These are phyloP conservation scores for Drosophila pseudoobscura DNA, from an alignment of 1,140 invertebrate species.

Conservation along the genomic window DNA sequence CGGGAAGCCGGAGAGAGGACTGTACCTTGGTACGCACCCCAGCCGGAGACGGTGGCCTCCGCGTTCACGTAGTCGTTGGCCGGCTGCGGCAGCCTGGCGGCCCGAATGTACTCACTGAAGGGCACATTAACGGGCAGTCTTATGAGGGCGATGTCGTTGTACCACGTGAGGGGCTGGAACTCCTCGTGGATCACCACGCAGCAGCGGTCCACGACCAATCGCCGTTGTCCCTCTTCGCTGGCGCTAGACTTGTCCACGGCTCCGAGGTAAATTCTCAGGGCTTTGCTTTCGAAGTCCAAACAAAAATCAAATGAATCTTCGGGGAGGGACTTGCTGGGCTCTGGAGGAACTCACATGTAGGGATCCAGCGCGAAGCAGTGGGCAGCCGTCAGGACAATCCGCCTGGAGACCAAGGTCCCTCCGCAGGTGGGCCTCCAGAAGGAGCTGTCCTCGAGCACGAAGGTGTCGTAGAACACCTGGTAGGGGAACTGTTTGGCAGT, in stretches of 20 bases:
- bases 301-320: neutral
- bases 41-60: constrained; percentile 13
- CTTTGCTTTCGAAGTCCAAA: neutral
- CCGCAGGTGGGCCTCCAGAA: neutral
- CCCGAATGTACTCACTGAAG: constrained; percentile 18
- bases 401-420: constrained; percentile 22
- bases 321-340: too few species aligned
- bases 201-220: neutral
- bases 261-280: constrained; percentile 5
- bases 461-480: constrained; percentile 3
- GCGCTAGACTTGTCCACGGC: constrained; percentile 5
- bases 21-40: neutral
- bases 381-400: constrained; percentile 24
- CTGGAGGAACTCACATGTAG: constrained; percentile 4
- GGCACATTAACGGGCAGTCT: constrained; percentile 13
- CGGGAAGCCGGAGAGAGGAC: neutral
- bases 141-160: constrained; percentile 33
- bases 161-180: rapidly evolving
- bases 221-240: constrained; percentile 11
- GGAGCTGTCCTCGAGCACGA: neutral
- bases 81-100: constrained; percentile 2
- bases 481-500: constrained; percentile 20
- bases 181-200: constrained; percentile 7
- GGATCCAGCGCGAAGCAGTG: neutral
- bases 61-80: neutral